Evolutionary conservation across 2,797 vertebrate species (phyloP).

Genomic region (Steatocranus sp.): DNA sequence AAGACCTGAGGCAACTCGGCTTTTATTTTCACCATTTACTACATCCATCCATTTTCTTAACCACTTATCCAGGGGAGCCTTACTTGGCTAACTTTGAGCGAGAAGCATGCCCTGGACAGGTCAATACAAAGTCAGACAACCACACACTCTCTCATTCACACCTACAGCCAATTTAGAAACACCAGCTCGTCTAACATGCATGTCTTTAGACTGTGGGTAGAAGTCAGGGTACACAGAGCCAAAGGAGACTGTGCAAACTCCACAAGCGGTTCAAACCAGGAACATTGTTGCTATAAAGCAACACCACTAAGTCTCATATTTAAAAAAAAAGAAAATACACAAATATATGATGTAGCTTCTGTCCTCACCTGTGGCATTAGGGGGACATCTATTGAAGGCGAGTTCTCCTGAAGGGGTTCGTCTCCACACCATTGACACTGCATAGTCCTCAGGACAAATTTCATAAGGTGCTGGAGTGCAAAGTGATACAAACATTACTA

Average conservation of each 20-base stretch:
- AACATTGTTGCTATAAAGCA: not conserved
- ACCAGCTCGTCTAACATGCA: not conserved
- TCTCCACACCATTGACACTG: slow-evolving; percentile 98
- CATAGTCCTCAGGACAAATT: slow-evolving; percentile 97
- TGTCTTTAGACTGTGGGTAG: not conserved
- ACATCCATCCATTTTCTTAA: not conserved
- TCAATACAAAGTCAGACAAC: not conserved
- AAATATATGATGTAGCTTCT: not conserved
- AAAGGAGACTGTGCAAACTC: not conserved
- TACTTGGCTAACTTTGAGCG: not conserved
- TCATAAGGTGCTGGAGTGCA: slow-evolving; percentile 90
- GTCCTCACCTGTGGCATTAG: slow-evolving; percentile 91
- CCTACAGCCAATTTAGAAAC: not conserved
- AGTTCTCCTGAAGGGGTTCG: slow-evolving; percentile 95
- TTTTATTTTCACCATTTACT: not conserved
- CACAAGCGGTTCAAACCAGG: not conserved
- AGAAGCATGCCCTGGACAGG: not conserved
- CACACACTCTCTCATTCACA: not conserved
- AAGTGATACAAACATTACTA: slow-evolving; percentile 3
- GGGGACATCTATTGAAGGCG: slow-evolving; percentile 95
- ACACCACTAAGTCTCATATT: not conserved
- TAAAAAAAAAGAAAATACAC: not conserved
- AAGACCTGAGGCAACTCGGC: not conserved
- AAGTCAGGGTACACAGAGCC: not conserved
- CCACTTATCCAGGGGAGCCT: not conserved